phyloP scores from a whole-genome alignment of 2,888 invertebrate genomes.

The Acleris cristana region DNA sequence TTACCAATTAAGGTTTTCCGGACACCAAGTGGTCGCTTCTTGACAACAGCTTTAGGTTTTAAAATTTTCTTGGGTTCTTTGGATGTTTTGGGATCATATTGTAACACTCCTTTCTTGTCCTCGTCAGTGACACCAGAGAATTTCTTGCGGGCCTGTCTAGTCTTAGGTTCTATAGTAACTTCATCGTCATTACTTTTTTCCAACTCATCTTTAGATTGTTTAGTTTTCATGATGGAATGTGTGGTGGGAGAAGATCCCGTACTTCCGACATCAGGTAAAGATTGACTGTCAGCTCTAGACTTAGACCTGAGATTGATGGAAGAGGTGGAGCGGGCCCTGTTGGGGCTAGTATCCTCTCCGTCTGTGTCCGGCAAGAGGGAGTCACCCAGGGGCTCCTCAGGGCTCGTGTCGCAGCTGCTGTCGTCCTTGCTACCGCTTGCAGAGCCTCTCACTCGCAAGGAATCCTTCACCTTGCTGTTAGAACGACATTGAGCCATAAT shows the following conservation, averaged over 20 bases:
- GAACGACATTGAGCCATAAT: slow-evolving; percentile 56
- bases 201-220: slow-evolving; percentile 75
- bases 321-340: slow-evolving; percentile 43
- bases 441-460: slow-evolving; percentile 42
- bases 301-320: slow-evolving; percentile 54
- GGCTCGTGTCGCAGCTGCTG: slow-evolving; percentile 48
- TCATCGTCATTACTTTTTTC: slow-evolving; percentile 78
- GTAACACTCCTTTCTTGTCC: slow-evolving; percentile 64
- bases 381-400: slow-evolving; percentile 45
- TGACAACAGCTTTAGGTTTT: slow-evolving; percentile 72
- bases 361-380: slow-evolving; percentile 41
- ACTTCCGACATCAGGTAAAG: slow-evolving; percentile 78
- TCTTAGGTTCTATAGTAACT: slow-evolving; percentile 73
- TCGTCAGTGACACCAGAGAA: slow-evolving; percentile 71
- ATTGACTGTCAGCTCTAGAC: slow-evolving; percentile 53
- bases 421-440: slow-evolving; percentile 44
- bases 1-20: slow-evolving; percentile 75
- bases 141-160: slow-evolving; percentile 74
- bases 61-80: slow-evolving; percentile 71
- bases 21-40: slow-evolving; percentile 76
- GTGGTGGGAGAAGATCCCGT: slow-evolving; percentile 73
- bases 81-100: slow-evolving; percentile 76
- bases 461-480: slow-evolving; percentile 52
- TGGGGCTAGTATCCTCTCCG: slow-evolving; percentile 39
- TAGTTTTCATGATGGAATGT: slow-evolving; percentile 83